phyloP scores from a whole-genome alignment of 2,113 vertebrate species.

The Petroica traversi region DNA sequence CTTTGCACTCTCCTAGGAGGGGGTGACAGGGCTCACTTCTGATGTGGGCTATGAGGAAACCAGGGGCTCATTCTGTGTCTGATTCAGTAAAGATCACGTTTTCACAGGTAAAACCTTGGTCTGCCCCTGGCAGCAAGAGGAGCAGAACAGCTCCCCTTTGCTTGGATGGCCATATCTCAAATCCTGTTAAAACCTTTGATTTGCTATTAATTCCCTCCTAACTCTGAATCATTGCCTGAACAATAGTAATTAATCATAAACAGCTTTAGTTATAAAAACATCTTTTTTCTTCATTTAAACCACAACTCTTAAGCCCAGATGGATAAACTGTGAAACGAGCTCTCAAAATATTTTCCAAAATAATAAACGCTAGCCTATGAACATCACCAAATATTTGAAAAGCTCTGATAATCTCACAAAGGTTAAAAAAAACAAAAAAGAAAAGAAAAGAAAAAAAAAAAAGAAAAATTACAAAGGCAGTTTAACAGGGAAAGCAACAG shows the following conservation, averaged over 20 bases:
- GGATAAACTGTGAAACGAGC: not conserved
- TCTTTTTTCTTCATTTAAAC: not conserved
- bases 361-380: not conserved
- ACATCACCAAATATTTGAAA: not conserved
- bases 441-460: too few species aligned
- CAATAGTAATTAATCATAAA: not conserved
- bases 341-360: conserved; percentile 9
- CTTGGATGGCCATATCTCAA: not conserved
- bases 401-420: not conserved
- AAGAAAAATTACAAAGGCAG: not conserved
- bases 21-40: not conserved
- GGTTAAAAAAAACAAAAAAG: not conserved
- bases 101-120: not conserved
- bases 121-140: not conserved
- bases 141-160: not conserved
- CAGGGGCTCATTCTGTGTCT: not conserved
- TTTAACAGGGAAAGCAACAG: not conserved
- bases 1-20: not conserved
- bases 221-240: not conserved
- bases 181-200: not conserved
- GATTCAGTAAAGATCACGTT: fast-evolving
- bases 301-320: not conserved
- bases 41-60: not conserved
- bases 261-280: not conserved
- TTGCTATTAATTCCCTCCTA: not conserved